Evolutionary conservation across 2,888 invertebrate species (phyloP).

Genomic region (Abrostola triplasia): DNA sequence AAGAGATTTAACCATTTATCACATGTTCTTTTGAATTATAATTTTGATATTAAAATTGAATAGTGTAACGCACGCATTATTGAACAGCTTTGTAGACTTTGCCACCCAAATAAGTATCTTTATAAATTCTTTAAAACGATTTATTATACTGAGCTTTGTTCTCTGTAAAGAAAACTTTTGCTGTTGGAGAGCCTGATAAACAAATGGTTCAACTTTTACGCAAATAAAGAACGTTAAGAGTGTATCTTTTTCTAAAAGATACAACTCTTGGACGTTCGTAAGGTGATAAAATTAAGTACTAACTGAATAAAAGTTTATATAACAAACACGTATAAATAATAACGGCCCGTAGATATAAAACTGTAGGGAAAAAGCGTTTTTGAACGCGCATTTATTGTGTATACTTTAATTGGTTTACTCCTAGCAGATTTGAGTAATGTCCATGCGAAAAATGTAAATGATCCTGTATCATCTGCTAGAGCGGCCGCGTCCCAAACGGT

Average conservation of each 20-base stretch:
- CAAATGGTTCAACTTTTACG: conserved; percentile 63
- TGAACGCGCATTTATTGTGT: too few species aligned
- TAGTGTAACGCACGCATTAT: conserved; percentile 30
- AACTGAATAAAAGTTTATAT: conserved; percentile 30
- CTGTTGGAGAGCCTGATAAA: conserved; percentile 61
- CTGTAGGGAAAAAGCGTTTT: too few species aligned
- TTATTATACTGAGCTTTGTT: conserved; percentile 61
- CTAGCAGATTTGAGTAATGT: neutral
- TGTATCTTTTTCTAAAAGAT: conserved; percentile 52
- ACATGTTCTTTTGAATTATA: conserved; percentile 14
- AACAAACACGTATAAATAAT: conserved; percentile 1
- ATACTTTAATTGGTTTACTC: conserved; percentile 26
- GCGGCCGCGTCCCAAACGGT: conserved; percentile 28
- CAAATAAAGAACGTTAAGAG: conserved; percentile 61
- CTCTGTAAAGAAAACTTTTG: conserved; percentile 60
- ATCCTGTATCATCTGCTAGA: conserved; percentile 32
- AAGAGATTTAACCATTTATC: conserved; percentile 10
- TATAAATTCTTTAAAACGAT: conserved; percentile 58
- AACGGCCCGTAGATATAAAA: too few species aligned
- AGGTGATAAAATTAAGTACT: conserved; percentile 36
- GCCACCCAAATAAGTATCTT: conserved; percentile 31
- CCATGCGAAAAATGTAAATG: conserved; percentile 40
- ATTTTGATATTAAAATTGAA: conserved; percentile 9
- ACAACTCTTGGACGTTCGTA: conserved; percentile 35
- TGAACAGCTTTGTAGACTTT: conserved; percentile 36